These are phyloP conservation scores for Diabrotica virgifera DNA, from an alignment of 1,140 invertebrate genomes.

Conservation along the genomic window DNA sequence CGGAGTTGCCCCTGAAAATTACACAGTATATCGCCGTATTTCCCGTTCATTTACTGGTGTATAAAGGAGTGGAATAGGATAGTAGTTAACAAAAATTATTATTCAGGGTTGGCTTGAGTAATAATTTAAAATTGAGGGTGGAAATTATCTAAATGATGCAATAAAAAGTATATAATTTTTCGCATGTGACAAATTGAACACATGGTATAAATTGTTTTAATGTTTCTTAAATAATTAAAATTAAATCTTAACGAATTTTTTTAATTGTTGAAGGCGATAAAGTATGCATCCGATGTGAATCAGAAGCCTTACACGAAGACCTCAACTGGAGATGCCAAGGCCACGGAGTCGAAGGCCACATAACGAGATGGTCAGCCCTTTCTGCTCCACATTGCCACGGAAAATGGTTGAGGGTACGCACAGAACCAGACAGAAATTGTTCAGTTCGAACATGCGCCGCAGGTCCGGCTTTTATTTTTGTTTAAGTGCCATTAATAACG, in stretches of 20 bases:
- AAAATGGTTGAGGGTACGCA: constrained; percentile 71
- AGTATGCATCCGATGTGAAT: constrained; percentile 74
- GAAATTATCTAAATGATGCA: too few relatives aligned
- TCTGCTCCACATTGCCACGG: constrained; percentile 77
- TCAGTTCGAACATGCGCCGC: constrained; percentile 52
- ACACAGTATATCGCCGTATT: too few relatives aligned
- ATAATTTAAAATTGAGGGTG: too few relatives aligned
- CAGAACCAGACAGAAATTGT: constrained; percentile 56
- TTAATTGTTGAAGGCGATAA: constrained; percentile 58
- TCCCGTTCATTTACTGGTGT: too few relatives aligned
- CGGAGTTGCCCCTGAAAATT: too few relatives aligned
- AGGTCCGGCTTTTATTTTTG: constrained; percentile 65
- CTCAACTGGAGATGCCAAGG: constrained; percentile 76
- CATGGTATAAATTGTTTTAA: background rate
- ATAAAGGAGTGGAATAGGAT: too few relatives aligned
- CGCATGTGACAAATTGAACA: background rate
- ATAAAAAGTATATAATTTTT: too few relatives aligned
- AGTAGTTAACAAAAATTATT: too few relatives aligned
- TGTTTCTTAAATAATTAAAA: background rate
- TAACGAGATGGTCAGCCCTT: constrained; percentile 74
- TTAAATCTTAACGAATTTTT: constrained; percentile 10
- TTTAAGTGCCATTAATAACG: constrained; percentile 46
- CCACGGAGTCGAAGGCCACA: constrained; percentile 67
- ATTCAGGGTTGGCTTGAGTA: too few relatives aligned
- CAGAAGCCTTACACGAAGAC: constrained; percentile 67